phyloP scores from a whole-genome alignment of 2,797 vertebrate species.

The Myoxocephalus aenaeus region DNA sequence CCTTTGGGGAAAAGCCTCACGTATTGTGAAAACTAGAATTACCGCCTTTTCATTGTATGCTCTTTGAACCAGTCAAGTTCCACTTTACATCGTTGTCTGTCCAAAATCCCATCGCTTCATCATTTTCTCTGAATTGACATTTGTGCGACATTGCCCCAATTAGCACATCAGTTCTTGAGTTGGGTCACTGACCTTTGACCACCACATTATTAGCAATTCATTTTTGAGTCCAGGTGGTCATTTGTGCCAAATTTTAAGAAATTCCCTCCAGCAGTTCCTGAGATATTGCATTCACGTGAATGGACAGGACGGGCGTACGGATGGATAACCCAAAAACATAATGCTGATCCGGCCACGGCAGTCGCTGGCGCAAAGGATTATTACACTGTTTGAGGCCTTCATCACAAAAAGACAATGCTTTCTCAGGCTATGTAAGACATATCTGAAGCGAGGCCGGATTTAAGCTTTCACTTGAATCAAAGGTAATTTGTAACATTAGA shows the following conservation, averaged over 20 bases:
- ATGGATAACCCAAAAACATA: background rate
- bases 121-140: background rate
- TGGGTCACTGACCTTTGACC: background rate
- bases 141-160: too few species aligned
- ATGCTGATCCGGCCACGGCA: background rate
- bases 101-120: background rate
- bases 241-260: background rate
- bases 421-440: background rate
- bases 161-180: too few species aligned
- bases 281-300: background rate
- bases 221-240: too few species aligned
- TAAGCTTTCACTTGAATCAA: background rate
- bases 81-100: too few species aligned
- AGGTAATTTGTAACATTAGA: background rate
- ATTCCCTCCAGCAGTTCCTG: background rate
- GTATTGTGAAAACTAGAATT: background rate
- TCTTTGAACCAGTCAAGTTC: too few species aligned
- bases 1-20: background rate
- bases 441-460: background rate
- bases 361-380: background rate
- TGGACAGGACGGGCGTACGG: background rate
- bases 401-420: background rate
- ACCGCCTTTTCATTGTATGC: too few species aligned
- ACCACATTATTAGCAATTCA: too few species aligned
- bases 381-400: background rate